Evolutionary conservation across 2,113 vertebrate genomes (phyloP).

Genomic region (Pseudonaja textilis): DNA sequence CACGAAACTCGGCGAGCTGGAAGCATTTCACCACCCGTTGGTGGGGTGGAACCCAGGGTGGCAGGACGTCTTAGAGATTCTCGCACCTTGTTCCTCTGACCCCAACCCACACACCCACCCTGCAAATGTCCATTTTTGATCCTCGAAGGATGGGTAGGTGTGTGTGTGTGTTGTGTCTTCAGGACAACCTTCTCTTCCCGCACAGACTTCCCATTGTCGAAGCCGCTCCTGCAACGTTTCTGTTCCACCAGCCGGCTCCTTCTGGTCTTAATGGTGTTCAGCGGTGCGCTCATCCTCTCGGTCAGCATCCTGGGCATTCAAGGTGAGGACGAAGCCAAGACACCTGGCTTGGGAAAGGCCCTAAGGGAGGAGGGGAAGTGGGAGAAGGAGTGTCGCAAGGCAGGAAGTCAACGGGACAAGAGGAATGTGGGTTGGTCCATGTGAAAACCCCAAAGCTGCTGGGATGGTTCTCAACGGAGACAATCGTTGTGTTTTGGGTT

Average conservation of each 20-base stretch:
- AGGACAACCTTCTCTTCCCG: too few species aligned
- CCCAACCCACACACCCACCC: rapidly evolving
- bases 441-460: too few species aligned
- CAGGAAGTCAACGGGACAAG: background rate
- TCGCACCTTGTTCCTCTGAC: background rate
- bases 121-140: background rate
- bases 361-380: background rate
- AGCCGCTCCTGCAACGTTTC: background rate
- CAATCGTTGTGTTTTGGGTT: too few species aligned
- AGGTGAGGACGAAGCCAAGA: background rate
- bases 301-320: background rate
- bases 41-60: too few species aligned
- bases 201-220: background rate
- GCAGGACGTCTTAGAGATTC: background rate
- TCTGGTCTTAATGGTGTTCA: background rate
- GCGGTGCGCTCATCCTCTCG: background rate
- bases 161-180: too few species aligned
- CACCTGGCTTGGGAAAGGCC: background rate
- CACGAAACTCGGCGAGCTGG: too few species aligned
- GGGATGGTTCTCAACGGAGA: too few species aligned
- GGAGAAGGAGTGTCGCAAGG: too few species aligned
- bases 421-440: too few species aligned
- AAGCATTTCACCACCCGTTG: too few species aligned
- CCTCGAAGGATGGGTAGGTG: background rate
- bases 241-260: slow-evolving; percentile 11